Conservation (phyloP, 2,888 invertebrate species). For the Zootermopsis nevadensis region DNA sequence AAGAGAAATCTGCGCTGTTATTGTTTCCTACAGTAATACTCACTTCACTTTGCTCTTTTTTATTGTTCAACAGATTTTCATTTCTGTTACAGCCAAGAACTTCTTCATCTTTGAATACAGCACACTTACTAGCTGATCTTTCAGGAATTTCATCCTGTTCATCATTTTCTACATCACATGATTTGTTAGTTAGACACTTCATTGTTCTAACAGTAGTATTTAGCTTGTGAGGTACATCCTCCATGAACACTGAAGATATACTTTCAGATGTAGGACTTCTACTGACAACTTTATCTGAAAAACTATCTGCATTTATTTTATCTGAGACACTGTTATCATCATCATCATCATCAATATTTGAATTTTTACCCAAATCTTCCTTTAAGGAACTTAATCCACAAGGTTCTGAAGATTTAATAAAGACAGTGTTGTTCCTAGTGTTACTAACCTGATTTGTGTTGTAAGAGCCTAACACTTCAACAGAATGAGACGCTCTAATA, state of each 20-base stretch:
- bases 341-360: conserved; percentile 22
- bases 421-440: background rate
- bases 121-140: conserved; percentile 11
- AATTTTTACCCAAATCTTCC: background rate
- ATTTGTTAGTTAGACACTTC: background rate
- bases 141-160: background rate
- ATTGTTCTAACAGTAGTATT: background rate
- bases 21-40: background rate
- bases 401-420: background rate
- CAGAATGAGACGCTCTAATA: conserved; percentile 34
- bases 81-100: background rate
- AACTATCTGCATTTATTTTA: conserved; percentile 8
- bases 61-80: background rate
- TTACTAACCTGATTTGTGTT: background rate
- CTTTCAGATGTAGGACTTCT: background rate
- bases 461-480: conserved; percentile 42
- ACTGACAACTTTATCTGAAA: background rate
- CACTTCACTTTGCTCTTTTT: background rate
- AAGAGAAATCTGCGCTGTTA: background rate
- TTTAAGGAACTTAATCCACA: background rate
- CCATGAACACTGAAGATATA: background rate
- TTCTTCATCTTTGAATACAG: conserved; percentile 17
- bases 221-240: background rate
- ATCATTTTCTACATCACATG: background rate
- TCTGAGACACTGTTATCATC: conserved; percentile 17